Base-by-base conservation (phyloP, 2,113 vertebrate species). In the Colistium nudipinnis region DNA sequence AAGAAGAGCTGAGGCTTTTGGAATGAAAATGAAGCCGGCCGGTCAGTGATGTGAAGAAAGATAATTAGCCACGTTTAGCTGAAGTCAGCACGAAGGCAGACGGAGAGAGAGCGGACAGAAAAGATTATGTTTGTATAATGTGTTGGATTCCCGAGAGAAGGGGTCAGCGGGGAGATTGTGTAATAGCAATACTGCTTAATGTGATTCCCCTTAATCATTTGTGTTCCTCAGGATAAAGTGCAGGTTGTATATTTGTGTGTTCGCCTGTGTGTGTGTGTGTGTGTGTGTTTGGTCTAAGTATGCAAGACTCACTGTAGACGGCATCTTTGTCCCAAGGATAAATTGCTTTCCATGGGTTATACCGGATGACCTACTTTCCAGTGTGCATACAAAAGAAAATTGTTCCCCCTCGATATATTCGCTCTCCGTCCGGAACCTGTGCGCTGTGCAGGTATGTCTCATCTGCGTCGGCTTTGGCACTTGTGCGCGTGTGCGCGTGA, bases 321-420 rank as follows among this genome's bases (percentile, higher is more conserved):
- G 16, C 35, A 17, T 59, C 25, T 60, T 49, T 28, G 28, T 74
- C 33, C 31, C 14, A 38, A 24, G 38, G 7, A 56, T 48, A 53
- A 19, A 45, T 45, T 49, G 13, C 60, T 78, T 69, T 56, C 36
- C 19, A 53, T 27, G 39, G 62, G 28, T 61, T 83, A 48, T 36
- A 77, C 49, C 49, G 62, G 64, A 81, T 87, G 79, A 84, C 83
- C 88, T 76, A 85, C 74, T 87, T 89, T 76, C 70, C 76, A 71
- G 35, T 33, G 44, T 52, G 72, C 62, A 78, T 81, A 48, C 30
- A 62, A 49, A 81, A 80, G 52, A 67, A 76, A 61, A 71, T 55
- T n/a, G 36, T 63, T 76, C 48, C 17, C 49, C 9, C 74, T 78
- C 74, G 41, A 13, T 67, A 71, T 52, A 57, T 87, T 78, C 70